A percentile compares a stretch with the other conserved stretches of the same genome.
Conservation (phyloP, 2,888 invertebrate species). For the Carabus problematicus region DNA sequence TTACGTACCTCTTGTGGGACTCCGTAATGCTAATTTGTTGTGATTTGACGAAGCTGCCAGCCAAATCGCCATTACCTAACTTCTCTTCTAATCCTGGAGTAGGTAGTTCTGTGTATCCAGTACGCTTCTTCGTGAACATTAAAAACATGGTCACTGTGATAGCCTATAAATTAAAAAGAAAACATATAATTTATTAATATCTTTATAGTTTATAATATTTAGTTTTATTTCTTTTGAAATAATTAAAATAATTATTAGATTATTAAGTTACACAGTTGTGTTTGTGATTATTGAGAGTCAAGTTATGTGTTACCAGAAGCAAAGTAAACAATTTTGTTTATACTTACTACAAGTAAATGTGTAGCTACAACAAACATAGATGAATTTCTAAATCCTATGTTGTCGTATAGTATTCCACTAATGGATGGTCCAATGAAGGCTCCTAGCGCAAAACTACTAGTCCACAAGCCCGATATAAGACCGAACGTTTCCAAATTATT, state of each 20-base stretch:
- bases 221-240: neutral
- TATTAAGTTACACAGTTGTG: too few species aligned
- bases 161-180: constrained; percentile 57
- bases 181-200: constrained; percentile 9
- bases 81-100: constrained; percentile 62
- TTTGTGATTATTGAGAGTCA: neutral
- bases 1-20: constrained; percentile 54
- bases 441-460: constrained; percentile 87
- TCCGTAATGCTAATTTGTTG: constrained; percentile 53
- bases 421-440: constrained; percentile 84
- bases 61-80: constrained; percentile 62
- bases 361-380: constrained; percentile 74
- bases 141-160: constrained; percentile 59
- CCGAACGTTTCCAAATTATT: constrained; percentile 90
- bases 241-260: too few species aligned
- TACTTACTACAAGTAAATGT: constrained; percentile 71
- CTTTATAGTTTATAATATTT: neutral
- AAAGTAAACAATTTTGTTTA: too few species aligned
- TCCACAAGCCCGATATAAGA: constrained; percentile 88
- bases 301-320: too few species aligned
- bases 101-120: constrained; percentile 56
- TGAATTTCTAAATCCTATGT: constrained; percentile 73
- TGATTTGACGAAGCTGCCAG: constrained; percentile 55
- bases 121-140: constrained; percentile 51
- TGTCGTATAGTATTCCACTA: constrained; percentile 76